These are phyloP conservation scores for Meta bourneti DNA, from an alignment of 2,888 invertebrate species.

Conservation along the genomic window DNA sequence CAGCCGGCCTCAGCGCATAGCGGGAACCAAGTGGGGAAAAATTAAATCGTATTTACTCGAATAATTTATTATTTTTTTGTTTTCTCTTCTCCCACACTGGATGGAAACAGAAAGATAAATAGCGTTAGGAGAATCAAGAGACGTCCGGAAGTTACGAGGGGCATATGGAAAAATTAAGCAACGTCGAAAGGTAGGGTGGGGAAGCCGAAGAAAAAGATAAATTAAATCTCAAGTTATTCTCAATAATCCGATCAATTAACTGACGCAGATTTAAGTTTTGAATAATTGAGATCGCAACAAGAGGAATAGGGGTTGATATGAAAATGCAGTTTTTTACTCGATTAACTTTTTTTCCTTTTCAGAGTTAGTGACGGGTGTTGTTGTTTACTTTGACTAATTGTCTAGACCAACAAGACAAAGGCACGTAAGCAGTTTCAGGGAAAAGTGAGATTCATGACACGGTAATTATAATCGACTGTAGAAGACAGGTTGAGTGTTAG, in stretches of 20 bases:
- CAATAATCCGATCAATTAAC: constrained; percentile 74
- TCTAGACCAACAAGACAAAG: background rate
- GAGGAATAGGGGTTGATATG: constrained; percentile 16
- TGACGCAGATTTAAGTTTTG: constrained; percentile 73
- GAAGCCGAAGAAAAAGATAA: constrained; percentile 34
- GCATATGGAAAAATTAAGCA: background rate
- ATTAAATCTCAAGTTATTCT: constrained; percentile 73
- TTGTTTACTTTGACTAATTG: background rate
- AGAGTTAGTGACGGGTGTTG: background rate
- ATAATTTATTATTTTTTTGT: constrained; percentile 21
- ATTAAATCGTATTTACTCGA: constrained; percentile 53
- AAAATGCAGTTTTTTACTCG: constrained; percentile 41
- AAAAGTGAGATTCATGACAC: background rate
- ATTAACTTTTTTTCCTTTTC: background rate
- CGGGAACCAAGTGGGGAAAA: constrained; percentile 9
- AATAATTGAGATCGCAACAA: constrained; percentile 73
- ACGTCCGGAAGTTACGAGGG: constrained; percentile 19
- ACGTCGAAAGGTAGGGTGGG: background rate
- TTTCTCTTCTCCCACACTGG: constrained; percentile 36
- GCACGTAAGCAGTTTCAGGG: background rate
- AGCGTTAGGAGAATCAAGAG: constrained; percentile 26
- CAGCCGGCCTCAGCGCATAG: background rate
- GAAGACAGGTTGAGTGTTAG: background rate
- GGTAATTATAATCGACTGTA: background rate
- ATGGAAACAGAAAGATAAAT: constrained; percentile 68